phyloP scores from a whole-genome alignment of 2,113 vertebrate species.

The Antechinus flavipes region DNA sequence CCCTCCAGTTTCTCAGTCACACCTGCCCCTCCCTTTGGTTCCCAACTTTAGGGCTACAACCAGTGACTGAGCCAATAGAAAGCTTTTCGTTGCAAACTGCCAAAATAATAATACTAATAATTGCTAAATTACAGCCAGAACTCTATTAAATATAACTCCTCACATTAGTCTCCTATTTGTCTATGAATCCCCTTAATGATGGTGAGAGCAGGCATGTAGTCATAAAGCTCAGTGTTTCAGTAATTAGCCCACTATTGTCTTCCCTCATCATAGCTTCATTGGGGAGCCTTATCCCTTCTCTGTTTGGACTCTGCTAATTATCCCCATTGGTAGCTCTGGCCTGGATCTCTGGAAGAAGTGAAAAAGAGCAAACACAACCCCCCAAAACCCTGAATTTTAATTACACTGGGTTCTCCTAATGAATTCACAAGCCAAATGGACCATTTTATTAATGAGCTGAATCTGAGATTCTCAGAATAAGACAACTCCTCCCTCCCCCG shows the following conservation, averaged over 20 bases:
- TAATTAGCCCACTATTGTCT: conserved; percentile 83
- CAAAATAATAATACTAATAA: conserved; percentile 46
- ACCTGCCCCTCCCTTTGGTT: background rate
- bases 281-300: conserved; percentile 79
- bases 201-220: conserved; percentile 66
- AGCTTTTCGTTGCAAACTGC: conserved; percentile 38
- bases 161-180: conserved; percentile 64
- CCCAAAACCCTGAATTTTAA: conserved; percentile 65
- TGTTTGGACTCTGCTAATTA: conserved; percentile 85
- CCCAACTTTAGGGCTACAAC: background rate
- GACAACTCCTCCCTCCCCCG: background rate
- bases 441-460: conserved; percentile 59
- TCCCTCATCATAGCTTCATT: conserved; percentile 78
- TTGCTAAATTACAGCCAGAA: conserved; percentile 67
- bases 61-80: conserved; percentile 21
- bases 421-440: conserved; percentile 58
- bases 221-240: conserved; percentile 73
- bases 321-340: conserved; percentile 76
- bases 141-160: conserved; percentile 71
- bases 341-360: conserved; percentile 69
- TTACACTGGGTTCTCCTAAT: conserved; percentile 72
- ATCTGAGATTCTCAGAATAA: conserved; percentile 26
- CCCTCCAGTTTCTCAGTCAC: background rate
- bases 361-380: conserved; percentile 31
- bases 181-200: conserved; percentile 79